Base-by-base conservation (phyloP, 2,113 vertebrate species). In the Steatornis caripensis region DNA sequence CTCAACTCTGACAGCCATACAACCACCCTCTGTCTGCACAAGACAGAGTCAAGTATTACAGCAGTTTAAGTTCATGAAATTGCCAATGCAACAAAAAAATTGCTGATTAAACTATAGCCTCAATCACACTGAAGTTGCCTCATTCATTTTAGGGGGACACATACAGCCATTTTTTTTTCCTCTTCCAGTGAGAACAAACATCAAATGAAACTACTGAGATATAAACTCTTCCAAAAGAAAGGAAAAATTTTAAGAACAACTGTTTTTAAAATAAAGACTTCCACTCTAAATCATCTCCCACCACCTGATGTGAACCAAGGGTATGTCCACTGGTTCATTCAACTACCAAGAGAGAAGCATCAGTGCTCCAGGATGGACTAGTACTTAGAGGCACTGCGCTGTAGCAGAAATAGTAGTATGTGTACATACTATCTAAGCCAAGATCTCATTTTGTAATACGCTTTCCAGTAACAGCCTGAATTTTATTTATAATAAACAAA, bases 341-440 rank as follows among this genome's bases (percentile, higher is more conserved):
- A 70, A 41, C 6, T 54, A 49, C 36, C 11, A 43, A 41, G 41
- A 57, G 19, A 86, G 6, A 11, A 82, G n/a, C 29, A 78, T 22
- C 54, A 45, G 8, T 0, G 0, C 34, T 54, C 10, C 32, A 51
- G 68, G 65, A 71, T 1, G 17, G 19, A 36, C 14, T 12, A 45
- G 7, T 20, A 46, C 55, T 61, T 32, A 69, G 26, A 61, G 32
- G 27, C 27, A 53, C 43, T 4, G 18, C 32, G 30, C 34, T 78
- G 41, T 14, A 66, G 43, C 0, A 72, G 34, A 36, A 90, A 48
- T 12, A 80, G 23, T 7, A 82, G 2, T 15, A 61, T 1, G 6
- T 30, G 34, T 27, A 43, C 7, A 34, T 0, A 1, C 1, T 14
- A 41, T 36, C 37, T 71, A 57, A 84, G 89, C 21, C 10, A 15